Percentiles rank a stretch among this genome's conserved stretches.
phyloP scores from a whole-genome alignment of 2,113 vertebrate species.

The Tachuris rubrigastra region DNA sequence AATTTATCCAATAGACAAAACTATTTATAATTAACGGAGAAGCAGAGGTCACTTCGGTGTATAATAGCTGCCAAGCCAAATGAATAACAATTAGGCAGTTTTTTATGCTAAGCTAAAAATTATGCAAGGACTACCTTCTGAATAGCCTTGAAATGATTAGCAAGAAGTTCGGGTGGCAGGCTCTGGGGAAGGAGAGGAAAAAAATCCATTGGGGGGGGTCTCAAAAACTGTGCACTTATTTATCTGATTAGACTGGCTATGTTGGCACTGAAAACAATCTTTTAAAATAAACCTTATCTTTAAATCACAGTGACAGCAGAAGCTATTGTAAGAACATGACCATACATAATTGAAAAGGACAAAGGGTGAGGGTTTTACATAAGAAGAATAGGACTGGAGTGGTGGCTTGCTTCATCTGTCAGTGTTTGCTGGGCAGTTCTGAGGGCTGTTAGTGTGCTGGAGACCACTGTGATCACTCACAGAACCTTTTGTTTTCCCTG shows the following conservation, averaged over 20 bases:
- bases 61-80: constrained; percentile 19
- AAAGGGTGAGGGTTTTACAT: constrained; percentile 22
- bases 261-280: background rate
- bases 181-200: background rate
- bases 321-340: constrained; percentile 33
- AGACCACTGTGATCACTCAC: background rate
- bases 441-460: background rate
- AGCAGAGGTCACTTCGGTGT: constrained; percentile 61
- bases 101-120: constrained; percentile 44
- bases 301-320: constrained; percentile 38
- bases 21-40: constrained; percentile 75
- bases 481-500: background rate
- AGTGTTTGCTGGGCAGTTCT: background rate
- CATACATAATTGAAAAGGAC: constrained; percentile 54
- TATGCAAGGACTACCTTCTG: background rate
- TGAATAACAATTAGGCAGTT: constrained; percentile 45
- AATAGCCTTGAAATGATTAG: constrained; percentile 42
- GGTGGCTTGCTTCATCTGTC: background rate
- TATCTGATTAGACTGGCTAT: background rate
- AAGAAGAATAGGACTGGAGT: background rate
- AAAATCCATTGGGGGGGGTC: background rate
- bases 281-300: constrained; percentile 40
- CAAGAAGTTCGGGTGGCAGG: background rate
- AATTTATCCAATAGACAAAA: constrained; percentile 63
- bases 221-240: background rate